These are phyloP conservation scores for Drosophila navojoa DNA, from an alignment of 1,140 invertebrate genomes.

Conservation along the genomic window DNA sequence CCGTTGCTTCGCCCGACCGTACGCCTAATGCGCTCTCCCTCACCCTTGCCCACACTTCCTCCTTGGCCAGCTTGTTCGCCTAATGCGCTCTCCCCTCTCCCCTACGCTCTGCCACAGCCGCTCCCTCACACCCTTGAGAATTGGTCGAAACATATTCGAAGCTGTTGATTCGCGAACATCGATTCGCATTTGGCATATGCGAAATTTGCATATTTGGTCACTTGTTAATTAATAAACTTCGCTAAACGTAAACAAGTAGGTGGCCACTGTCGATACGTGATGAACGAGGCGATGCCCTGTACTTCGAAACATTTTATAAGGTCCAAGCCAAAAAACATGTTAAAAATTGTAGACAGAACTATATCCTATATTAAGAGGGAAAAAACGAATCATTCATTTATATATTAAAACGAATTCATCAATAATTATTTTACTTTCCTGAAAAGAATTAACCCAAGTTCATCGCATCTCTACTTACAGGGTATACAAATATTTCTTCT, in stretches of 20 bases:
- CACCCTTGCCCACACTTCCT: neutral
- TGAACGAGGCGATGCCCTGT: slow-evolving; percentile 5
- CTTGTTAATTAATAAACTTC: slow-evolving; percentile 76
- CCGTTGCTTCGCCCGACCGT: slow-evolving; percentile 11
- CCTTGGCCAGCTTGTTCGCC: neutral
- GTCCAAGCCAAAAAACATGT: no score
- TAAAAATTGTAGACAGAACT: no score
- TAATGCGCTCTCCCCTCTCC: no score
- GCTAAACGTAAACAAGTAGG: slow-evolving; percentile 21
- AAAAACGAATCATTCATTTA: no score
- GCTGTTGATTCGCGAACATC: slow-evolving; percentile 30
- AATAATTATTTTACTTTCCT: no score
- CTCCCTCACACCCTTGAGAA: neutral
- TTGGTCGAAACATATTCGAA: slow-evolving; percentile 20
- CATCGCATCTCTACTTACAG: neutral
- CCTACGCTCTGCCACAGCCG: no score
- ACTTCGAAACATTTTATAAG: neutral
- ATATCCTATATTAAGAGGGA: no score
- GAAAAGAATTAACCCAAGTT: no score
- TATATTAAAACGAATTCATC: no score
- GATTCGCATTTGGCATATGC: slow-evolving; percentile 44
- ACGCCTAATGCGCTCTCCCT: neutral
- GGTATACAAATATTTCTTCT: slow-evolving; percentile 32
- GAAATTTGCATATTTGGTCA: slow-evolving; percentile 78
- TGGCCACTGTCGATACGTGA: no score